phyloP scores from a whole-genome alignment of 2,888 invertebrate genomes.

The Apodemia zela region DNA sequence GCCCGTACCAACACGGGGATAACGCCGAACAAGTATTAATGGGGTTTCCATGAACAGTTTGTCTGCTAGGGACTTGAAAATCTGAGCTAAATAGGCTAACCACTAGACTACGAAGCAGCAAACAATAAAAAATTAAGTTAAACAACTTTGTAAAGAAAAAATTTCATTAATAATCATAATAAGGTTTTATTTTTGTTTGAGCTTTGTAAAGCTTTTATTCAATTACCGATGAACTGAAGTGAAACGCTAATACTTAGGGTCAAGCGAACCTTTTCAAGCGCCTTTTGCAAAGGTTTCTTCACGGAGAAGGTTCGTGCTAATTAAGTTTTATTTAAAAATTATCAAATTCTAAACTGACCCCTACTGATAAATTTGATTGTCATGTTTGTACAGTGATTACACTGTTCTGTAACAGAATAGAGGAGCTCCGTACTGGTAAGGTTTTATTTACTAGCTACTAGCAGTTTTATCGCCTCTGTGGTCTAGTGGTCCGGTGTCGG shows the following conservation, averaged over 20 bases:
- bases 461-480: no score
- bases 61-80: no score
- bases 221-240: neutral
- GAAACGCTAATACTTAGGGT: neutral
- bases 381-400: no score
- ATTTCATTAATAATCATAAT: neutral
- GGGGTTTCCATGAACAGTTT: no score
- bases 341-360: neutral
- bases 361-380: no score
- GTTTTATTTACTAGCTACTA: no score
- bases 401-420: no score
- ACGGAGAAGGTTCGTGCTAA: neutral
- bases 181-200: neutral
- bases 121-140: neutral
- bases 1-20: no score
- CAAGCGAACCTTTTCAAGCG: neutral
- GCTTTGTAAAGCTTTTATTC: neutral
- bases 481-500: no score
- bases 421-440: no score
- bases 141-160: neutral
- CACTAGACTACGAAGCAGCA: neutral
- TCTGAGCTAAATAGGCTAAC: no score
- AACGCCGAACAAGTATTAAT: no score
- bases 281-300: neutral
- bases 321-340: neutral